Evolutionary conservation across 2,113 vertebrate genomes (phyloP), one percentile per base, ranked within the genome.

Genomic region (Channa argus): DNA sequence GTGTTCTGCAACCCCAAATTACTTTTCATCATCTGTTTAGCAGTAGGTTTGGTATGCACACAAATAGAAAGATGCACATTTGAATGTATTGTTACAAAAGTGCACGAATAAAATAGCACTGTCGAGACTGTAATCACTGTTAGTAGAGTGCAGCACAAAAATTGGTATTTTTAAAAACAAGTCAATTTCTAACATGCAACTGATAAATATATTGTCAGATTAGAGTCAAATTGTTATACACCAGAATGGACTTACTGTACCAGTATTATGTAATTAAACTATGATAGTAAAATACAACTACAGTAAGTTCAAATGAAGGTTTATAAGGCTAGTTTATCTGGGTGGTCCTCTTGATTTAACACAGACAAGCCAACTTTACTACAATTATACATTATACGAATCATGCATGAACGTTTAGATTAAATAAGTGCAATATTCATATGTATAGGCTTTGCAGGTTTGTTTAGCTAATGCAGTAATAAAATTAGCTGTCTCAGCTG

Each of bases 401-500:
- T 24, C 24, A n/a, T 66, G 15, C 24, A 43, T 12, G 56, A 34
- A 61, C 24, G 34, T 54, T 5, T 54, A n/a, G 43, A 9, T 47
- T 46, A 6, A 54, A 66, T 60, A 37, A 79, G n/a, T 47, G 13
- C 33, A 44, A 61, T 38, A 56, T 52, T 43, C 36, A 33, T 11
- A 54, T 1, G 10, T n/a, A 50, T 39, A 47, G 45, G 79, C 52
- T 34, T 8, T 62, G 45, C 9, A 45, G 34, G 11, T 13, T 6
- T 71, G 39, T 55, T 65, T 53, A 13, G 15, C 24, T 14, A 60
- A 52, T 38, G 71, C 77, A 74, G 5, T 41, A 51, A 77, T 11
- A 62, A 33, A 75, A 72, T 69, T 1, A 77, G 62, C 75, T 60
- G 74, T 60, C 50, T 76, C 73, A 70, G 86, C 86, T 88, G 80